A percentile compares a stretch with the other conserved stretches of the same genome.
phyloP scores from a whole-genome alignment of 2,113 vertebrate species.

The Piliocolobus tephrosceles region DNA sequence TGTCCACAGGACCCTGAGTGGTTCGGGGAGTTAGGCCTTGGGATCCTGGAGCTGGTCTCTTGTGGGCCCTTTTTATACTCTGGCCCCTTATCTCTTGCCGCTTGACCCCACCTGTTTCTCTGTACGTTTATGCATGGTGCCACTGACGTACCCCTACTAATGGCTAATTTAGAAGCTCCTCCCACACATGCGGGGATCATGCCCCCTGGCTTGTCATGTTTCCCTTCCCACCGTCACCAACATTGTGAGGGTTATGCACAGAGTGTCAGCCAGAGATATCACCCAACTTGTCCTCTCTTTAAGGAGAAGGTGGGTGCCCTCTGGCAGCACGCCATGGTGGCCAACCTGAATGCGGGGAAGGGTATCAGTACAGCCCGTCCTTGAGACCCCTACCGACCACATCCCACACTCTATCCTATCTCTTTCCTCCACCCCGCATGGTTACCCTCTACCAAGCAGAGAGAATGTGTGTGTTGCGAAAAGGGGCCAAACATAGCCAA shows the following conservation, averaged over 20 bases:
- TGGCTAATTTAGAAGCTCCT: conserved; percentile 74
- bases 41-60: conserved; percentile 31
- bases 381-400: not conserved
- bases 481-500: not conserved
- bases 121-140: not conserved
- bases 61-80: too few species aligned
- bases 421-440: not conserved
- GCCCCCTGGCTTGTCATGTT: not conserved
- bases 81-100: not conserved
- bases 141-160: conserved; percentile 5
- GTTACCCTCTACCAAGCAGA: not conserved
- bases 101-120: not conserved
- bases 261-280: not conserved
- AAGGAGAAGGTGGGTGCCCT: not conserved
- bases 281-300: not conserved
- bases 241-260: not conserved
- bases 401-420: not conserved
- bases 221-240: not conserved
- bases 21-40: not conserved
- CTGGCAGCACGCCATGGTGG: not conserved
- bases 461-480: not conserved
- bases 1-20: conserved; percentile 37
- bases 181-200: conserved; percentile 44
- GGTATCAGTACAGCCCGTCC: not conserved
- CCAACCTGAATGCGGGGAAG: too few species aligned